These are phyloP conservation scores for Polyommatus icarus DNA, from an alignment of 2,888 invertebrate genomes.

Conservation along the genomic window DNA sequence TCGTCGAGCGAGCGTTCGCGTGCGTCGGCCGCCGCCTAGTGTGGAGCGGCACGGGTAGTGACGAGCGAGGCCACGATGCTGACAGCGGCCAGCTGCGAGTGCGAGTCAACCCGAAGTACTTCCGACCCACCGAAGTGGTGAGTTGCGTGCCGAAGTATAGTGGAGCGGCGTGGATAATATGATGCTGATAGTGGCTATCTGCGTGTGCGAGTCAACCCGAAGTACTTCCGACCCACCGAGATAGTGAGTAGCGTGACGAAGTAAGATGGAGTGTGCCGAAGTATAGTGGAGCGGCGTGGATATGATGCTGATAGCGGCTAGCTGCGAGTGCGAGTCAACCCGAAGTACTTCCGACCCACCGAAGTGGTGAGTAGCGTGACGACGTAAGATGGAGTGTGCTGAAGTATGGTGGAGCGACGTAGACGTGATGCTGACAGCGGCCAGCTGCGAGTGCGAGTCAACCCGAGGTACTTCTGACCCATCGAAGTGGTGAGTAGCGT, in stretches of 20 bases:
- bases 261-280: too few species aligned
- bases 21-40: constrained; percentile 84
- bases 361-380: constrained; percentile 83
- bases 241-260: constrained; percentile 90
- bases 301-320: constrained; percentile 84
- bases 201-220: constrained; percentile 73
- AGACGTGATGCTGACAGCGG: constrained; percentile 83
- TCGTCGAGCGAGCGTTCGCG: constrained; percentile 94
- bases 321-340: constrained; percentile 92
- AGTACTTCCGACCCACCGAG: constrained; percentile 98
- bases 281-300: constrained; percentile 97
- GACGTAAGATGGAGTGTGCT: constrained; percentile 82
- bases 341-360: constrained; percentile 97
- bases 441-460: constrained; percentile 90
- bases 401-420: neutral
- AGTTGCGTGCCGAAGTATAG: constrained; percentile 54
- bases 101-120: constrained; percentile 95
- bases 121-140: constrained; percentile 98
- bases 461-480: constrained; percentile 97
- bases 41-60: constrained; percentile 94
- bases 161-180: constrained; percentile 50
- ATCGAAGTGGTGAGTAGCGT: constrained; percentile 93
- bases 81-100: constrained; percentile 88
- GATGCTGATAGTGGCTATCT: too few species aligned
- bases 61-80: constrained; percentile 84